Conservation (phyloP, 2,888 invertebrate species). For the Chrysomela aeneicollis region DNA sequence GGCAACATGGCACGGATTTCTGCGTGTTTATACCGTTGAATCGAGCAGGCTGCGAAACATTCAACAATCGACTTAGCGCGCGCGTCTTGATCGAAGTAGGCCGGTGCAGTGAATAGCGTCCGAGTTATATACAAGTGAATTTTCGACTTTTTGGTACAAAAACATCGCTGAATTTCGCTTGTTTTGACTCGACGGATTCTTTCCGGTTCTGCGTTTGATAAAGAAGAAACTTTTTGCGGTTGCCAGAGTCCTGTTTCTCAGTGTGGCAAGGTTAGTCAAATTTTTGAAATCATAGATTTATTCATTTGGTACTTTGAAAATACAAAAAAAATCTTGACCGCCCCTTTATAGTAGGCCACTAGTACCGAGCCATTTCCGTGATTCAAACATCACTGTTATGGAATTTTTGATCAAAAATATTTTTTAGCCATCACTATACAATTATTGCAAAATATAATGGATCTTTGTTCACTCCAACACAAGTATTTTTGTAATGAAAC, state of each 20-base stretch:
- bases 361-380: too few species aligned
- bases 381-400: too few species aligned
- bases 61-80: conserved; percentile 44
- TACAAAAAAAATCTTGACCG: too few species aligned
- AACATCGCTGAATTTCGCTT: conserved; percentile 6
- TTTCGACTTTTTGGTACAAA: conserved; percentile 22
- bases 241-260: background rate
- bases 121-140: conserved; percentile 33
- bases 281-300: background rate
- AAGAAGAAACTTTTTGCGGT: background rate
- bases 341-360: too few species aligned
- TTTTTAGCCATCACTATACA: too few species aligned
- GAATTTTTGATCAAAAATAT: too few species aligned
- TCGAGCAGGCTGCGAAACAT: conserved; percentile 40
- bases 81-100: conserved; percentile 44
- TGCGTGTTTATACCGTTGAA: conserved; percentile 40
- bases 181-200: conserved; percentile 26
- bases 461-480: too few species aligned
- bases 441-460: too few species aligned
- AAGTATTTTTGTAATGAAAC: too few species aligned
- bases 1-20: conserved; percentile 40
- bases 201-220: conserved; percentile 17
- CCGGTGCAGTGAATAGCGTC: conserved; percentile 39
- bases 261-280: background rate
- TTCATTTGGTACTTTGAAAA: too few species aligned